Evolutionary conservation across 1,140 invertebrate species (phyloP).

Genomic region (Lithobius niger): DNA sequence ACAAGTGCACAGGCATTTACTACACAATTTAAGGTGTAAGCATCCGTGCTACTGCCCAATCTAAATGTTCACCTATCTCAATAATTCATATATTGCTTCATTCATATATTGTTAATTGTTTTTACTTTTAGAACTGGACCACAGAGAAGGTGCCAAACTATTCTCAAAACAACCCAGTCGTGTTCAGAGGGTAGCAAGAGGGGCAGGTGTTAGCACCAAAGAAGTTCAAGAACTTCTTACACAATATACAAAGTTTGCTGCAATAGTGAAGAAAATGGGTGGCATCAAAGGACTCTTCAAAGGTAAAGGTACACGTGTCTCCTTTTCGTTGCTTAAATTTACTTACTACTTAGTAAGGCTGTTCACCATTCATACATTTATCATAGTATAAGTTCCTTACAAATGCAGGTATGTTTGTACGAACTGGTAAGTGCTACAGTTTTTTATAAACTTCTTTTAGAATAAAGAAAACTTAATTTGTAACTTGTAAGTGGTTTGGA

Average conservation of each 20-base stretch:
- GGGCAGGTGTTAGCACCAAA: conserved; percentile 83
- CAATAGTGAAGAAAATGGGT: conserved; percentile 99
- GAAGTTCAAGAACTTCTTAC: conserved; percentile 96
- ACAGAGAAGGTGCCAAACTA: conserved; percentile 89
- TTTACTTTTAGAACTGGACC: conserved; percentile 65
- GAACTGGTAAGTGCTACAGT: no score
- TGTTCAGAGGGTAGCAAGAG: conserved; percentile 76
- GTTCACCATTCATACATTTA: neutral
- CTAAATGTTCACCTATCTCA: no score
- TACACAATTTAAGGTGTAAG: no score
- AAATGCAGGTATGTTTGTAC: no score
- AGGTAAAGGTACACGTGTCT: no score
- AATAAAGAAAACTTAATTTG: no score
- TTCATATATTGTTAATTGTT: conserved; percentile 4
- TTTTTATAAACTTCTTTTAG: no score
- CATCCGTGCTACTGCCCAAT: no score
- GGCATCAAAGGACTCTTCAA: conserved; percentile 98
- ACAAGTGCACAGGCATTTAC: no score
- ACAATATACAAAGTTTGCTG: conserved; percentile 99
- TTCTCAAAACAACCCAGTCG: conserved; percentile 87
- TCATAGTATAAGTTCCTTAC: conserved; percentile 2
- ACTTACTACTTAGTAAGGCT: neutral
- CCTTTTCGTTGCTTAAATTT: neutral
- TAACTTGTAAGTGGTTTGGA: no score
- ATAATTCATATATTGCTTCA: no score